A percentile compares a stretch with the other conserved stretches of the same genome.
Evolutionary conservation across 2,113 vertebrate genomes (phyloP).

Genomic region (Trinectes maculatus): DNA sequence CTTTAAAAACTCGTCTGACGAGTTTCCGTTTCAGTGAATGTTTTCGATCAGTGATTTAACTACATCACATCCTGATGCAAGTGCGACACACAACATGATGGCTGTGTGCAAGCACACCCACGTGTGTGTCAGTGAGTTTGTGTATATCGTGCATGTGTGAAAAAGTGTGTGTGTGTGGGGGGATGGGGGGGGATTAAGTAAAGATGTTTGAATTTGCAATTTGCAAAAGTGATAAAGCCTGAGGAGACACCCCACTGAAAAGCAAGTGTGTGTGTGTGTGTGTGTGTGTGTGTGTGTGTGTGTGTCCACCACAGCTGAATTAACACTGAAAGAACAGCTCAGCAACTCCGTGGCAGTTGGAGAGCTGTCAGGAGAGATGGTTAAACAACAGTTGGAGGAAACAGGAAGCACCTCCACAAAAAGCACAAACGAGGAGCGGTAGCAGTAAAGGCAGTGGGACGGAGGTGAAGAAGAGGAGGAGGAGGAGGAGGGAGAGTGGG

Average conservation of each 20-base stretch:
- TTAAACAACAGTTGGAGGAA: conserved; percentile 26
- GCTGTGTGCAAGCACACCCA: too few relatives aligned
- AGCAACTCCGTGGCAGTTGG: too few relatives aligned
- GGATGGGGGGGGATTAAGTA: not conserved
- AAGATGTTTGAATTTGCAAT: conserved; percentile 5
- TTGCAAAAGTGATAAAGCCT: conserved; percentile 15
- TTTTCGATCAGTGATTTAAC: too few relatives aligned
- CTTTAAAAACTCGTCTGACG: too few relatives aligned
- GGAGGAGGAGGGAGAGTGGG: conserved; percentile 30
- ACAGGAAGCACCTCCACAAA: conserved; percentile 31
- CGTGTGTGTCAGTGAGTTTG: too few relatives aligned
- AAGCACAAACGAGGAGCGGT: conserved; percentile 57
- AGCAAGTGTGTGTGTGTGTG: not conserved
- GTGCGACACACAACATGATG: not conserved
- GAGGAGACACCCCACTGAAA: not conserved
- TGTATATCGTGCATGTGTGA: too few relatives aligned
- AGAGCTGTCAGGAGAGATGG: not conserved
- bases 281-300: not conserved
- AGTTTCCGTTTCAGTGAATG: too few relatives aligned
- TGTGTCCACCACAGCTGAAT: conserved; percentile 14
- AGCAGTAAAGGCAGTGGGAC: conserved; percentile 54
- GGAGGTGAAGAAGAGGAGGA: conserved; percentile 66
- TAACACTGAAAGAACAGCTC: conserved; percentile 22
- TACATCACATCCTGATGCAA: too few relatives aligned
- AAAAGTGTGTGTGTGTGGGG: not conserved